Evolutionary conservation across 2,797 vertebrate genomes (phyloP).

Genomic region (Cossypha dichroa): DNA sequence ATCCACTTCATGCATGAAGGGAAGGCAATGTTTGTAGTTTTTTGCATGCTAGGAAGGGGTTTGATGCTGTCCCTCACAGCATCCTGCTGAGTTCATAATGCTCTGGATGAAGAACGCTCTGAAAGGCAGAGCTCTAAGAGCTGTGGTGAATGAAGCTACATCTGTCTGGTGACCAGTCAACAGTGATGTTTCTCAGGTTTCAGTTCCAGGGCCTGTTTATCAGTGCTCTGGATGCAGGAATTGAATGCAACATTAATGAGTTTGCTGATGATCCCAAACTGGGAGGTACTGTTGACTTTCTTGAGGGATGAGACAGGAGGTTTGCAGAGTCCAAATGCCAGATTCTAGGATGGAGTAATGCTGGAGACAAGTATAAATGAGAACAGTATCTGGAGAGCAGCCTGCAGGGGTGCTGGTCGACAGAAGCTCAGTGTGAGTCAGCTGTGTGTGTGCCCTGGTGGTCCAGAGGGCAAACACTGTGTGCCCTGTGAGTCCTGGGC

Average conservation of each 20-base stretch:
- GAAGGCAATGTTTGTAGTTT: background rate
- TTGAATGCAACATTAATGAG: background rate
- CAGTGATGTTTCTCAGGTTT: background rate
- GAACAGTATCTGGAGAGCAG: background rate
- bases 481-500: background rate
- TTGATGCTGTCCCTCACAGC: background rate
- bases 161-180: accelerated
- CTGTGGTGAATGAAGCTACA: background rate
- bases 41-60: background rate
- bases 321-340: background rate
- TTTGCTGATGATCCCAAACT: background rate
- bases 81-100: accelerated
- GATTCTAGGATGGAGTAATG: background rate
- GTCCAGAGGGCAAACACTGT: background rate
- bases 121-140: background rate
- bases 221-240: background rate
- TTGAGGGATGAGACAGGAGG: background rate
- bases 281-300: background rate
- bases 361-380: background rate
- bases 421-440: background rate
- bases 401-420: accelerated
- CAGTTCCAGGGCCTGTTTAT: background rate
- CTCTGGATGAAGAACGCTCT: background rate
- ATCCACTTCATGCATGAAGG: background rate
- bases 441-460: background rate